These are phyloP conservation scores for Cephus sareptanus DNA, from an alignment of 2,888 invertebrate genomes.

Conservation along the genomic window DNA sequence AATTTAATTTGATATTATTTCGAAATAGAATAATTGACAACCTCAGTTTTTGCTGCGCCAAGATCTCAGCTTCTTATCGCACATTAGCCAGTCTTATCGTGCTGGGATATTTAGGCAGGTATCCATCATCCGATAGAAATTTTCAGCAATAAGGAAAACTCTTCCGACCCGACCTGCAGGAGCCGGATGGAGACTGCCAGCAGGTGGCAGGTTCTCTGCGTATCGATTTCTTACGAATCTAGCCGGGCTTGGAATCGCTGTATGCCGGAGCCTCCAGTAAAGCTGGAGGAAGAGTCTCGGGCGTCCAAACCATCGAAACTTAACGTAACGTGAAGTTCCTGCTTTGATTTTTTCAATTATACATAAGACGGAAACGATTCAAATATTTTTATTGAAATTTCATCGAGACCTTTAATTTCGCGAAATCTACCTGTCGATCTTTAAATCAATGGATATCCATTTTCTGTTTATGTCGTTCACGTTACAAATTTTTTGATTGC, in stretches of 20 bases:
- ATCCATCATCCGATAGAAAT: not conserved
- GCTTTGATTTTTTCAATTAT: not conserved
- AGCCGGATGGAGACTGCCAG: constrained; percentile 47
- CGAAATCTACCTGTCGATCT: no score
- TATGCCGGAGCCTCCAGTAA: constrained; percentile 34
- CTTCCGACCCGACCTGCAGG: constrained; percentile 37
- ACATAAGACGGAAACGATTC: no score
- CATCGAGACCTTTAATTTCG: no score
- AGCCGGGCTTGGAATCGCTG: constrained; percentile 52
- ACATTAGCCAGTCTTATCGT: not conserved
- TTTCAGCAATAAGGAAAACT: not conserved
- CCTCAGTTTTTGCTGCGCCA: no score
- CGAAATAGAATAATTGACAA: no score
- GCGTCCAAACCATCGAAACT: constrained; percentile 7
- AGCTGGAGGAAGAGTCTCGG: constrained; percentile 25
- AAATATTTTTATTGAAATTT: no score
- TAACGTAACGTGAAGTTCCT: not conserved
- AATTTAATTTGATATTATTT: not conserved
- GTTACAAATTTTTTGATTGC: not conserved
- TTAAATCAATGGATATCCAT: not conserved
- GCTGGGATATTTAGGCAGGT: not conserved
- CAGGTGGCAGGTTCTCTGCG: constrained; percentile 62
- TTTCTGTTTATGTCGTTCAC: not conserved
- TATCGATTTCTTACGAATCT: constrained; percentile 64
- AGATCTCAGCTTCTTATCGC: not conserved